phyloP scores from a whole-genome alignment of 2,888 invertebrate species.

The Eremobia ochroleuca region DNA sequence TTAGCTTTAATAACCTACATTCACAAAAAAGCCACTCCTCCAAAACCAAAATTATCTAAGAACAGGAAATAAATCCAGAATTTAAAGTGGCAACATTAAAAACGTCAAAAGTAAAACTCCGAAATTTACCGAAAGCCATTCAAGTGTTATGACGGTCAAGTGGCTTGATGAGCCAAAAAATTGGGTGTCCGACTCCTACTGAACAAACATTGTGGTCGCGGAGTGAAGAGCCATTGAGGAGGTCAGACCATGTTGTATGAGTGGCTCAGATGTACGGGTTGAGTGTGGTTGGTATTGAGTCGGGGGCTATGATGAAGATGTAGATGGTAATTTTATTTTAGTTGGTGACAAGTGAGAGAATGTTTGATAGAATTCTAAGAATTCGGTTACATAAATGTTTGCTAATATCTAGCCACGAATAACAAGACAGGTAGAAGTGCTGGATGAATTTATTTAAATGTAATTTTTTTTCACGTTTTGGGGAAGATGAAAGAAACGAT shows the following conservation, averaged over 20 bases:
- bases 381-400: neutral
- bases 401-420: neutral
- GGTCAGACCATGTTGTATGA: constrained; percentile 62
- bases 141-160: constrained; percentile 76
- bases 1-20: neutral
- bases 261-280: constrained; percentile 36
- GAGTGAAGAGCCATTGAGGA: constrained; percentile 65
- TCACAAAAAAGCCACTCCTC: neutral
- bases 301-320: constrained; percentile 16
- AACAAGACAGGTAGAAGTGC: neutral
- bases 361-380: neutral
- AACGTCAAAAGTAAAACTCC: constrained; percentile 47
- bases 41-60: constrained; percentile 12
- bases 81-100: constrained; percentile 43
- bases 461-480: no score
- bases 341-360: neutral
- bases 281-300: constrained; percentile 33
- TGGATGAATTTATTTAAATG: no score
- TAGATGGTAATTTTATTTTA: constrained; percentile 3
- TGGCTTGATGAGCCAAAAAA: constrained; percentile 72
- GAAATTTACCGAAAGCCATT: constrained; percentile 70
- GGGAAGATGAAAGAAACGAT: no score
- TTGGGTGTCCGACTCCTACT: constrained; percentile 76
- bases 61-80: constrained; percentile 39
- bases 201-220: constrained; percentile 74